Conservation (phyloP, 1,140 invertebrate species). For the Drosophila nigrodunni region DNA sequence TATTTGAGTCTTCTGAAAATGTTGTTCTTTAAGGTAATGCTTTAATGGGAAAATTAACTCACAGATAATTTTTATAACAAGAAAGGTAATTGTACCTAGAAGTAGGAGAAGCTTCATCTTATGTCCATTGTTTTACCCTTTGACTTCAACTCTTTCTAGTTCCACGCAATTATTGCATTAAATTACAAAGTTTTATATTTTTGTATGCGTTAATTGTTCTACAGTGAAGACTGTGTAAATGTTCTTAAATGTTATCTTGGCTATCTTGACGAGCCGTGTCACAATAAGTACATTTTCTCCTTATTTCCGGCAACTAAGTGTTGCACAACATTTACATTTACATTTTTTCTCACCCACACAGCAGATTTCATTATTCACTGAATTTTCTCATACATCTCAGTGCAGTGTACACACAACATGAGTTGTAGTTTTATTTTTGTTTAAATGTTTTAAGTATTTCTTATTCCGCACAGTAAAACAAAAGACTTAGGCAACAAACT, state of each 20-base stretch:
- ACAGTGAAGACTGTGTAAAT: background rate
- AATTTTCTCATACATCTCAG: slow-evolving; percentile 32
- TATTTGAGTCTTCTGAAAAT: background rate
- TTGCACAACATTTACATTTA: slow-evolving; percentile 40
- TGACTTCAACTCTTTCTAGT: background rate
- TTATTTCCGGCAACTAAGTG: slow-evolving; percentile 45
- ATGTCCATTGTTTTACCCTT: background rate
- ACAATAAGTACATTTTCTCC: slow-evolving; percentile 7
- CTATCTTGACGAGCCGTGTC: slow-evolving; percentile 8
- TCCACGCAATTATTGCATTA: slow-evolving; percentile 1
- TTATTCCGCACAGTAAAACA: slow-evolving; percentile 52
- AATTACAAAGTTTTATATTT: slow-evolving; percentile 1
- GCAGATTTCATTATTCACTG: slow-evolving; percentile 31
- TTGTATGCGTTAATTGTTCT: background rate
- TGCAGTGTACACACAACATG: slow-evolving; percentile 8
- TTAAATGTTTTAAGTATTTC: slow-evolving; percentile 17
- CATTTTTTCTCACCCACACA: slow-evolving; percentile 33
- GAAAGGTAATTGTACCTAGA: slow-evolving; percentile 9
- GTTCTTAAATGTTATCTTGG: slow-evolving; percentile 6
- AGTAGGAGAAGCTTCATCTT: background rate
- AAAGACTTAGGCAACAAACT: slow-evolving; percentile 64
- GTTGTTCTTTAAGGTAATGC: background rate
- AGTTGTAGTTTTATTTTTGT: slow-evolving; percentile 22
- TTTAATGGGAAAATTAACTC: background rate
- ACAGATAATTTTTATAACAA: background rate